These are phyloP conservation scores for Chironomus tepperi DNA, from an alignment of 1,140 invertebrate species.

Conservation along the genomic window DNA sequence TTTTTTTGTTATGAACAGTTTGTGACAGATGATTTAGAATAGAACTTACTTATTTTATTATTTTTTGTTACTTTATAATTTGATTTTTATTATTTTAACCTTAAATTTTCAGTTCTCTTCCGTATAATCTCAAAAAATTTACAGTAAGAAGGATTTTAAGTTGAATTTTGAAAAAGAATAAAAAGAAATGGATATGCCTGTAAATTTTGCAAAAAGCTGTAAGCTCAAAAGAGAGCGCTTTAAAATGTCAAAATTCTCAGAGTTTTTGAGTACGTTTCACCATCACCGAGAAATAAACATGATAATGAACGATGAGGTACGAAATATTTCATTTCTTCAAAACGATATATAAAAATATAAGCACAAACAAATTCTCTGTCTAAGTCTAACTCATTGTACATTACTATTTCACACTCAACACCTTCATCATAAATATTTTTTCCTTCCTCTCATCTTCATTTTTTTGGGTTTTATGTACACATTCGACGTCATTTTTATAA, in stretches of 20 bases:
- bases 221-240: not conserved
- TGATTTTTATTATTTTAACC: not conserved
- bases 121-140: not conserved
- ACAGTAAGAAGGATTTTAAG: not conserved
- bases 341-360: too few species aligned
- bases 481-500: too few species aligned
- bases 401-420: too few species aligned
- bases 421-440: too few species aligned
- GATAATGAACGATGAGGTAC: not conserved
- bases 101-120: not conserved
- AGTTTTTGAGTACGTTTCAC: not conserved
- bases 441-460: too few species aligned
- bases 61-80: not conserved
- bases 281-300: not conserved
- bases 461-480: too few species aligned
- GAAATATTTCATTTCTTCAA: not conserved
- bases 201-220: not conserved
- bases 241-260: conserved; percentile 13
- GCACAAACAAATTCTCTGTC: too few species aligned
- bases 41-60: not conserved
- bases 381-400: too few species aligned
- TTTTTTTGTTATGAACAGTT: too few species aligned
- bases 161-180: not conserved
- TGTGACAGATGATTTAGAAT: too few species aligned
- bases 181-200: not conserved